phyloP scores from a whole-genome alignment of 2,797 vertebrate species.

The Oophaga sylvatica region DNA sequence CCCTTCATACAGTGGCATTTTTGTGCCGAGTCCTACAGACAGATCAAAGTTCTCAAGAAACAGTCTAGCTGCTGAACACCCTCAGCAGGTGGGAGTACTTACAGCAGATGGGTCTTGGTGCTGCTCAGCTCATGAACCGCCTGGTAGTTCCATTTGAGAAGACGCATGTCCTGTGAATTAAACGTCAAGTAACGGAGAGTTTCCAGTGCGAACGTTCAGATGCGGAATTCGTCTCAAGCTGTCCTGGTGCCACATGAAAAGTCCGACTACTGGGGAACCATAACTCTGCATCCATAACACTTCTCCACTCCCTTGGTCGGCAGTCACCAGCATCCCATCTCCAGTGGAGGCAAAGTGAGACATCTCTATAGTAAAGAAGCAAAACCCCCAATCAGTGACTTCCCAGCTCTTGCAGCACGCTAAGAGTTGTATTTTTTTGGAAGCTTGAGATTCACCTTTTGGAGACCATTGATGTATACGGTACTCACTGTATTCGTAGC shows the following conservation, averaged over 20 bases:
- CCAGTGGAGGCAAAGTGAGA: slow-evolving; percentile 90
- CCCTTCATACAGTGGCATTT: background rate
- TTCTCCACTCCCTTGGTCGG: slow-evolving; percentile 85
- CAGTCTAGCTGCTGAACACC: background rate
- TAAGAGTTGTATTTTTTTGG: background rate
- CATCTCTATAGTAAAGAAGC: slow-evolving; percentile 77
- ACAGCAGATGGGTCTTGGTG: slow-evolving; percentile 87
- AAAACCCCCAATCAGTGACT: background rate
- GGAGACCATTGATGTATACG: background rate
- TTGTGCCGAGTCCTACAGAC: background rate
- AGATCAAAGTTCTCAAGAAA: background rate
- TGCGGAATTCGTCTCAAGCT: slow-evolving; percentile 86
- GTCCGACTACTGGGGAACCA: slow-evolving; percentile 85
- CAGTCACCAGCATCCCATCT: slow-evolving; percentile 89
- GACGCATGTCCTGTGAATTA: slow-evolving; percentile 80
- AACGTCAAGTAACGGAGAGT: slow-evolving; percentile 94
- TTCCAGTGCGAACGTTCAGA: slow-evolving; percentile 90
- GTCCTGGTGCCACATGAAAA: slow-evolving; percentile 91
- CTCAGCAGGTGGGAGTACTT: slow-evolving; percentile 59
- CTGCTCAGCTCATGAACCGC: slow-evolving; percentile 80
- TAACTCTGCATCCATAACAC: slow-evolving; percentile 95
- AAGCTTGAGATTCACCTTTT: background rate
- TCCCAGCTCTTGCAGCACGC: too few species aligned
- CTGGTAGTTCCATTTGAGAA: slow-evolving; percentile 83
- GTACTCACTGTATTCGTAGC: slow-evolving; percentile 86